phyloP scores from a whole-genome alignment of 1,140 invertebrate genomes.

The Drosophila sproati region DNA sequence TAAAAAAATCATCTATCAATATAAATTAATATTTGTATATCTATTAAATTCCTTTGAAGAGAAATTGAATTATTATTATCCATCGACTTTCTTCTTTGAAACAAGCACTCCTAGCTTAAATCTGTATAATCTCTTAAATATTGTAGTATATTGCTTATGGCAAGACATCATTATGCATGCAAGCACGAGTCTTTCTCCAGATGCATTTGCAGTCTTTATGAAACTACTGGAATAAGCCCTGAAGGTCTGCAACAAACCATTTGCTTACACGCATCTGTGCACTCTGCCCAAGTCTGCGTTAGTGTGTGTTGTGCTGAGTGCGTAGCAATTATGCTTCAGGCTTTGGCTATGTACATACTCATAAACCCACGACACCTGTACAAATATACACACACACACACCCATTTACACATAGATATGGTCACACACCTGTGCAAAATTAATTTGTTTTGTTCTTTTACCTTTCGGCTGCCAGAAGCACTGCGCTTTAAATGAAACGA shows the following conservation, averaged over 20 bases:
- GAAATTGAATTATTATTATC: no score
- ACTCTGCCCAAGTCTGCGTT: background rate
- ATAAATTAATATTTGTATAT: no score
- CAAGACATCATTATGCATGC: no score
- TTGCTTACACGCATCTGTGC: constrained; percentile 37
- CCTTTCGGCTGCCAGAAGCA: constrained; percentile 50
- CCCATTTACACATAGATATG: constrained; percentile 1
- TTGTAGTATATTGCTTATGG: no score
- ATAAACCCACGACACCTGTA: constrained; percentile 28
- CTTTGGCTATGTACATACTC: constrained; percentile 25
- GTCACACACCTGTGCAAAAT: constrained; percentile 56
- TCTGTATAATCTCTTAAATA: no score
- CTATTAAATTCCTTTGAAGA: no score
- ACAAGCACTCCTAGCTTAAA: no score
- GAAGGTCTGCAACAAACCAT: constrained; percentile 39
- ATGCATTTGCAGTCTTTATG: constrained; percentile 22
- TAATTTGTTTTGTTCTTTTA: constrained; percentile 79
- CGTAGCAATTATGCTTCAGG: constrained; percentile 36
- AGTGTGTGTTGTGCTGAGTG: constrained; percentile 9
- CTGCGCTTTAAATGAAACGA: constrained; percentile 60
- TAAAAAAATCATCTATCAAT: no score
- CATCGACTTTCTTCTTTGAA: no score
- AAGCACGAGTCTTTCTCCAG: background rate
- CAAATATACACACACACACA: constrained; percentile 16
- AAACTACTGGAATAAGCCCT: constrained; percentile 33